phyloP scores from a whole-genome alignment of 1,140 invertebrate species.

The Temnothorax curvispinosus region DNA sequence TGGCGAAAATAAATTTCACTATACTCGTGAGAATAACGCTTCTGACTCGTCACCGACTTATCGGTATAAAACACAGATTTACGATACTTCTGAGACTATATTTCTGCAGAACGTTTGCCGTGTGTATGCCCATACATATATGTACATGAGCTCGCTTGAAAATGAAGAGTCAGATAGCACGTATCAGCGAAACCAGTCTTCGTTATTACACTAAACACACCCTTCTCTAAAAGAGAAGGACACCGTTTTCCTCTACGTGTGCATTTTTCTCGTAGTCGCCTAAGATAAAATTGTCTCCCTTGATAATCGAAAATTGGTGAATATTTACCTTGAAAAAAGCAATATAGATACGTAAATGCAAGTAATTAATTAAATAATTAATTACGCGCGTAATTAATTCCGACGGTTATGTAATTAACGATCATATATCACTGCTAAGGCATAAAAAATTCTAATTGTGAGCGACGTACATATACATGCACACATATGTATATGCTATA shows the following conservation, averaged over 20 bases:
- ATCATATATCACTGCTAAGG: neutral
- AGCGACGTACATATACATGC: neutral
- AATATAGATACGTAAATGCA: neutral
- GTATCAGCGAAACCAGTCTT: constrained; percentile 20
- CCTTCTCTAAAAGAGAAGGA: neutral
- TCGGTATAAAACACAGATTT: constrained; percentile 32
- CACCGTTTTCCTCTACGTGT: neutral
- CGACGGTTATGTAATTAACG: constrained; percentile 3
- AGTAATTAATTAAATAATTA: constrained; percentile 33
- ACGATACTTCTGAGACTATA: neutral
- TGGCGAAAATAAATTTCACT: constrained; percentile 59
- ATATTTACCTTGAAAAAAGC: neutral
- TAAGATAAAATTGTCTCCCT: neutral
- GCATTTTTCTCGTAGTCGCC: neutral
- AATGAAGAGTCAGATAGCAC: neutral
- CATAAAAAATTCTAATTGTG: neutral
- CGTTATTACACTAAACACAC: neutral
- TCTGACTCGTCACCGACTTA: constrained; percentile 42
- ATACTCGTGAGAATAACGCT: constrained; percentile 1
- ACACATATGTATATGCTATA: neutral
- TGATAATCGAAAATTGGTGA: neutral
- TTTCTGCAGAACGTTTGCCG: neutral
- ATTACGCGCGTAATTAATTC: neutral
- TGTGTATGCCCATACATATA: neutral
- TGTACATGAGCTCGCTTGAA: neutral